Evolutionary conservation across 2,888 invertebrate genomes (phyloP), one percentile per base, ranked within the genome.

Genomic region (Hartigia nigra): DNA sequence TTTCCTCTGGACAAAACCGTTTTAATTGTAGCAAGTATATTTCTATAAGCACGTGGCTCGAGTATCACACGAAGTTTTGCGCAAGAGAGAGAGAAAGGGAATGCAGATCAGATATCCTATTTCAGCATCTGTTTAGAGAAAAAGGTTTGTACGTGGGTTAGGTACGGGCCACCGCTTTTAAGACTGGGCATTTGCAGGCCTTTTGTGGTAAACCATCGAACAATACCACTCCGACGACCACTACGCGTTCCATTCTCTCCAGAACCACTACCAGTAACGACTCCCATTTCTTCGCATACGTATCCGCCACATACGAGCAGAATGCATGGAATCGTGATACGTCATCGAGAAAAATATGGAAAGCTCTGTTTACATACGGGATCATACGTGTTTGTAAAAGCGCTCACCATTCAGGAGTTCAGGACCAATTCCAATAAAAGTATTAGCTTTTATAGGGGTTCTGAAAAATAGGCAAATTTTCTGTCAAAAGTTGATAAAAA

Each of bases 191-290:
- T 90, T 90, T 89, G 87, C 90, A 90, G 90, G 89, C 90, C 86
- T 90, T 55, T 91, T 91, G 90, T 91, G 90, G 90, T 87, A 87
- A 90, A 90, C 89, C 89, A 85, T 87, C 88, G 55, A 86, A 90
- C 90, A 91, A 90, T 55, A 85, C 82, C 78, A 76, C 69, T 70
- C 36, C 69, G 76, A 77, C 76, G 79, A 82, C 82, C 79, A 76
- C 78, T 77, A 70, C 72, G 76, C 32, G 31, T n/a, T 37, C 4
- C 23, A 37, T 76, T 37, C 69, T 55, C 55, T 76, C 35, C n/a
- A 32, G 36, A 34, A 37, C 23, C 3, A 36, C 75, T 36, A 35
- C 31, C 34, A 35, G 23, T n/a, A 23, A 36, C n/a, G 75, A 75
- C 23, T 37, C 23, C 75, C n/a, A 14, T 75, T 31, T 34, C 75